Conservation (phyloP, 2,888 invertebrate species). For the Drosophila pseudotalamancana region DNA sequence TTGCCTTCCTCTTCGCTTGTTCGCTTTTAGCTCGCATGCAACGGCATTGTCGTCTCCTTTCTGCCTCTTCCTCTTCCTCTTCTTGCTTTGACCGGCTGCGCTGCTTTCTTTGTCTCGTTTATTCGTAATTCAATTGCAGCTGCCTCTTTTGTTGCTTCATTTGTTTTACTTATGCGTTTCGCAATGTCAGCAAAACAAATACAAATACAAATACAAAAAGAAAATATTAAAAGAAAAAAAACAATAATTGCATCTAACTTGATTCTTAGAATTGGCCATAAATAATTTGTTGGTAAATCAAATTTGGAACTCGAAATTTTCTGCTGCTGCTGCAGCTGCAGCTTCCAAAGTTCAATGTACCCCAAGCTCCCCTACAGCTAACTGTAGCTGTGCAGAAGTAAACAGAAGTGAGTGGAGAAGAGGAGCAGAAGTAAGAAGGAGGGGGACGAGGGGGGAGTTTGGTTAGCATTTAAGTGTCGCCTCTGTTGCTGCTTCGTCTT, state of each 20-base stretch:
- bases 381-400: not conserved
- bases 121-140: slow-evolving; percentile 80
- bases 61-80: slow-evolving; percentile 45
- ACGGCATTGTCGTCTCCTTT: slow-evolving; percentile 47
- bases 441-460: not conserved
- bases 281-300: slow-evolving; percentile 14
- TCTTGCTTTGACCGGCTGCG: slow-evolving; percentile 41
- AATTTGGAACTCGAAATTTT: too few species aligned
- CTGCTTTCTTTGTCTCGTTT: slow-evolving; percentile 54
- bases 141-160: slow-evolving; percentile 73
- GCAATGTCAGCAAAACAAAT: slow-evolving; percentile 19
- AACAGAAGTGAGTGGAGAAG: too few species aligned
- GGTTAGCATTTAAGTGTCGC: slow-evolving; percentile 30
- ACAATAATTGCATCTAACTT: slow-evolving; percentile 23
- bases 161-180: slow-evolving; percentile 34
- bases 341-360: slow-evolving; percentile 40
- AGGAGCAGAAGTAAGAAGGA: not conserved
- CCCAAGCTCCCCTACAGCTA: slow-evolving; percentile 4
- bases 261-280: slow-evolving; percentile 21
- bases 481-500: slow-evolving; percentile 10
- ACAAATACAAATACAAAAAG: not conserved
- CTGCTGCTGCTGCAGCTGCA: slow-evolving; percentile 18
- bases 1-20: slow-evolving; percentile 1
- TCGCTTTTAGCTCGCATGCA: slow-evolving; percentile 25
- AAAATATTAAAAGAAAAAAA: slow-evolving; percentile 18